Conservation (phyloP, 2,888 invertebrate genomes). For the Drosophila stalkeri region DNA sequence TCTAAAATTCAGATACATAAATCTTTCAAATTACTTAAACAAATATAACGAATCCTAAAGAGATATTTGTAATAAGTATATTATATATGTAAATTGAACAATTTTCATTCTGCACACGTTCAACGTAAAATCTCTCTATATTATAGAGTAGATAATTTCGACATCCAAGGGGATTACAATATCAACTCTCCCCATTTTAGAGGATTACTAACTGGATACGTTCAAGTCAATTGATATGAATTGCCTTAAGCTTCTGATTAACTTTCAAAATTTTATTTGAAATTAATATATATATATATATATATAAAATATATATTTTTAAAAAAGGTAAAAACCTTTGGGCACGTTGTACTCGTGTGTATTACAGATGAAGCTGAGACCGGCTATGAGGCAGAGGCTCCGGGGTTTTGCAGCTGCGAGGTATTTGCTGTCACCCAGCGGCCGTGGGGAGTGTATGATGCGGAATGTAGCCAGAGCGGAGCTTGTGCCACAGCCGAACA, state of each 20-base stretch:
- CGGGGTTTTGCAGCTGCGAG: conserved; percentile 14
- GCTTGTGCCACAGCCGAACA: conserved; percentile 86
- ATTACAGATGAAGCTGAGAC: conserved; percentile 11
- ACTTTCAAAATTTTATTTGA: conserved; percentile 1
- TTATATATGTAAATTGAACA: no score
- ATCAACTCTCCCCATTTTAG: not conserved
- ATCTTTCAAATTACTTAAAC: no score
- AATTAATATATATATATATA: not conserved
- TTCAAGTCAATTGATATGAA: not conserved
- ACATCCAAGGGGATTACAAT: not conserved
- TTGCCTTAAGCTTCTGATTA: not conserved
- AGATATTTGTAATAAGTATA: no score
- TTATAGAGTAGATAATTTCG: no score
- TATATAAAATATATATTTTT: no score
- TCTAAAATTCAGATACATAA: no score
- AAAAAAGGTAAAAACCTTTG: not conserved
- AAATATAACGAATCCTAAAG: no score
- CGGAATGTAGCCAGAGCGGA: not conserved
- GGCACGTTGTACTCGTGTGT: not conserved
- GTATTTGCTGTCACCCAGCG: conserved; percentile 14
- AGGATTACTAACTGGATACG: no score
- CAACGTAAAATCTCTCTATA: no score
- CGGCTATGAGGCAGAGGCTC: conserved; percentile 5
- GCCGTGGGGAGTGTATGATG: not conserved
- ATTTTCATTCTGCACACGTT: no score